A percentile compares a stretch with the other conserved stretches of the same genome.
Evolutionary conservation across 2,797 vertebrate species (phyloP).

Genomic region (Cyclopterus lumpus): DNA sequence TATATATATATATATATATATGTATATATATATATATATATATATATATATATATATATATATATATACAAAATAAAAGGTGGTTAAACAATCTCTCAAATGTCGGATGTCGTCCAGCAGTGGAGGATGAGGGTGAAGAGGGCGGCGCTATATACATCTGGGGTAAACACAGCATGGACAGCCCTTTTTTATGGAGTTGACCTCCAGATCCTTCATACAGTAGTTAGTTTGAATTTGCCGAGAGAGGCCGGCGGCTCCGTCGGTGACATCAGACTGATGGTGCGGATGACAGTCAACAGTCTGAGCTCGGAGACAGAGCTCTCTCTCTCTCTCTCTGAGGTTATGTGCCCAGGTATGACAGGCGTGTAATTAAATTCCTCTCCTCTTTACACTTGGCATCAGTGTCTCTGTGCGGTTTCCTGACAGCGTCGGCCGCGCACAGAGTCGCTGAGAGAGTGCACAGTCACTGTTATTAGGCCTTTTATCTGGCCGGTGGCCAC

Average conservation of each 20-base stretch:
- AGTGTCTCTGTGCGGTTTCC: slow-evolving; percentile 30
- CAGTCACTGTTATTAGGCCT: too few relatives aligned
- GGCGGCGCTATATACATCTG: slow-evolving; percentile 7
- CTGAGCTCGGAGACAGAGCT: slow-evolving; percentile 23
- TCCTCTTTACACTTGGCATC: slow-evolving; percentile 34
- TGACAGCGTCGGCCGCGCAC: slow-evolving; percentile 31
- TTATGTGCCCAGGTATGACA: slow-evolving; percentile 57
- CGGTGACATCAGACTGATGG: slow-evolving; percentile 32
- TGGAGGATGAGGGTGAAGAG: not conserved
- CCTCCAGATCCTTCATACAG: slow-evolving; percentile 20
- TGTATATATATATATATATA: too few relatives aligned
- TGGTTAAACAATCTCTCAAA: not conserved
- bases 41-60: too few relatives aligned
- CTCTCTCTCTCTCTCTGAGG: slow-evolving; percentile 22
- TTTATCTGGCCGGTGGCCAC: too few relatives aligned
- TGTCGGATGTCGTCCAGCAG: not conserved
- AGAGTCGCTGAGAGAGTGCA: slow-evolving; percentile 7
- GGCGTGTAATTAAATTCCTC: slow-evolving; percentile 63
- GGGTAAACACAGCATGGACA: slow-evolving; percentile 27
- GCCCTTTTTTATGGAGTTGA: slow-evolving; percentile 27
- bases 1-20: too few relatives aligned
- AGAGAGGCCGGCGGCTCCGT: slow-evolving; percentile 8
- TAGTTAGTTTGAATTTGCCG: slow-evolving; percentile 27
- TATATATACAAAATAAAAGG: not conserved
- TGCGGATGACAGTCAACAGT: slow-evolving; percentile 45